Percentiles rank a stretch among this genome's conserved stretches.
These are phyloP conservation scores for Strigamia crassipes DNA, from an alignment of 2,888 invertebrate species.

Conservation along the genomic window DNA sequence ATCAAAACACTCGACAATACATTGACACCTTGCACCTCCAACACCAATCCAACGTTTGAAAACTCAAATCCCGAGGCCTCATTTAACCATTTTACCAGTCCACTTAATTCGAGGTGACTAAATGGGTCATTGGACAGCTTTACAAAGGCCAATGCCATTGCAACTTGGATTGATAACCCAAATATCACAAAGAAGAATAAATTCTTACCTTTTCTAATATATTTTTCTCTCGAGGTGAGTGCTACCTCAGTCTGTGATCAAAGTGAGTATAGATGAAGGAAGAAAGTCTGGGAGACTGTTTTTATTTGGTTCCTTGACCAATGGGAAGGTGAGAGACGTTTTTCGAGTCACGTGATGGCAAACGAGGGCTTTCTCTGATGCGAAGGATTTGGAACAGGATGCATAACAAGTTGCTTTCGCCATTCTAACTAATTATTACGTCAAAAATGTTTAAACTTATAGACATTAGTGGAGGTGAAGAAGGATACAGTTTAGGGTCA, in stretches of 20 bases:
- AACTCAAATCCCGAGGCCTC: not conserved
- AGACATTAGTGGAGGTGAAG: not conserved
- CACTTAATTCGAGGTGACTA: not conserved
- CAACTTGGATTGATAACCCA: not conserved
- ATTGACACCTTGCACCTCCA: not conserved
- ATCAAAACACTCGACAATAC: not conserved
- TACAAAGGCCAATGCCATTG: constrained; percentile 20
- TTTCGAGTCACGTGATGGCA: not conserved
- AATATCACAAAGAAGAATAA: not conserved
- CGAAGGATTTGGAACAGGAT: constrained; percentile 29
- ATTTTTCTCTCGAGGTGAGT: not conserved
- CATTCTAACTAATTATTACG: constrained; percentile 21
- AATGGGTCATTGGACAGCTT: not conserved
- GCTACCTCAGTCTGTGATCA: not conserved
- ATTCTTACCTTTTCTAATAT: constrained; percentile 11
- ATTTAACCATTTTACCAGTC: not conserved
- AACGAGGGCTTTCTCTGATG: constrained; percentile 29
- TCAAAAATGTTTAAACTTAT: not conserved
- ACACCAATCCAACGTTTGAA: not conserved
- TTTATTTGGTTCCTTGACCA: constrained; percentile 20
- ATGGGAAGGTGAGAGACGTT: not conserved
- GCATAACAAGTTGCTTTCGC: constrained; percentile 4
- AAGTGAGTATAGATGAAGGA: not conserved
- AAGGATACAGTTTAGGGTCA: not conserved
- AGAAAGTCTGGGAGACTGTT: constrained; percentile 8